Base-by-base conservation (phyloP, 2,797 vertebrate genomes). In the Mycteria americana region DNA sequence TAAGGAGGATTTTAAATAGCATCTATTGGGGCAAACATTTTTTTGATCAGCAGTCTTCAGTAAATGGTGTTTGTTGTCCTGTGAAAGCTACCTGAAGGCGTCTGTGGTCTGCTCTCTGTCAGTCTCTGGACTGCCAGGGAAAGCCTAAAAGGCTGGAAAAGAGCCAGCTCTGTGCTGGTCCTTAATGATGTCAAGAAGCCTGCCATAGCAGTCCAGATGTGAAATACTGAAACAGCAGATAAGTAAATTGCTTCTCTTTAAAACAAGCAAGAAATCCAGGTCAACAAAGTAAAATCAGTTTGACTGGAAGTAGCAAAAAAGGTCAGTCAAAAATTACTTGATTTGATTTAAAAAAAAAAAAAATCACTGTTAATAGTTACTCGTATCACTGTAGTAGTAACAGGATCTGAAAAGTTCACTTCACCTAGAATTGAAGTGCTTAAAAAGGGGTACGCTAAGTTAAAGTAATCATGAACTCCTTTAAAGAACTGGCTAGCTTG, bases 401-500 rank as follows among this genome's bases (percentile, higher is more conserved):
- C 31, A 33, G 50, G 62, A 86, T 69, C 78, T 73, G 74, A 50
- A 76, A 78, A 89, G 81, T 82, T 90, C 65, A 18, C 60, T 79
- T 74, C 88, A 69, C 50, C 78, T n/a, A 65, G 56, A 91, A 69
- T 1, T 46, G 64, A 85, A 94, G 41, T 56, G 77, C 67, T 94
- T 90, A 64, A 85, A 64, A 46, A 31, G 59, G 56, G 81, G 51
- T 79, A 46, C 45, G 48, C 72, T 57, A 35, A 86, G 65, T 81
- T 92, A 57, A 89, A 92, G 94, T 85, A 86, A 81, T 86, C 48
- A 43, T 65, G 77, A 70, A 53, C 50, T 89, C 53, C 2, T 56
- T 88, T 86, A 56, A 65, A 91, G 79, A 93, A 84, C 46, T 93
- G 91, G 31, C 88, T 79, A 59, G 92, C 88, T 92, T 86, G 88